Evolutionary conservation across 2,797 vertebrate species (phyloP), one percentile per base, ranked within the genome.

Genomic region (Gobionotothen gibberifrons): DNA sequence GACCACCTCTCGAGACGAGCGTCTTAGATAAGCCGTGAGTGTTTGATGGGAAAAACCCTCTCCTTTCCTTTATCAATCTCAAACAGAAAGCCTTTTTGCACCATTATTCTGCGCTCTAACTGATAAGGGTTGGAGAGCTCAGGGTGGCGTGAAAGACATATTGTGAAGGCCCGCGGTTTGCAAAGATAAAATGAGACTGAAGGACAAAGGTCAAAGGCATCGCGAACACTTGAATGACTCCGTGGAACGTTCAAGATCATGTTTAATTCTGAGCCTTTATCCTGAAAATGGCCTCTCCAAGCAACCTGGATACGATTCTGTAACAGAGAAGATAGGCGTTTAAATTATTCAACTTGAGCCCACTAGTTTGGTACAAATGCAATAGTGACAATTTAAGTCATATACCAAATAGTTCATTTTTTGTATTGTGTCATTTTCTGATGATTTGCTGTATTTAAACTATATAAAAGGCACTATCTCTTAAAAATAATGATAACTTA

Each of bases 41-140:
- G 70, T 86, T 85, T 91, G 90, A 90, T 89, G 85, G 85, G 84
- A 72, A 72, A 83, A 72, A 69, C n/a, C 36, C 58, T 85, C 84
- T 85, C 76, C 64, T 49, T 64, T 60, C 76, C 78, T 90, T 93
- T 92, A 93, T 94, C 91, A 91, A 86, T 88, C 83, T 89, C 85
- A 88, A 89, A 89, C 91, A 92, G 81, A 70, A 67, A 69, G 72
- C 46, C 39, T 74, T 69, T 72, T 66, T 72, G 63, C 76, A 80
- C 81, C 68, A 85, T 91, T 91, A 90, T 84, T 91, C 86, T 82
- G 78, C 15, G 79, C 74, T 69, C 58, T 14, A 21, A 68, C 77
- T 87, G 89, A 91, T 92, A 93, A 92, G 89, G 69, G 49, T 77
- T 71, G 73, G 81, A 80, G 78, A 84, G 74, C 60, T 80, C 69